Evolutionary conservation across 2,797 vertebrate genomes (phyloP).

Genomic region (Leptatherina wallacei): DNA sequence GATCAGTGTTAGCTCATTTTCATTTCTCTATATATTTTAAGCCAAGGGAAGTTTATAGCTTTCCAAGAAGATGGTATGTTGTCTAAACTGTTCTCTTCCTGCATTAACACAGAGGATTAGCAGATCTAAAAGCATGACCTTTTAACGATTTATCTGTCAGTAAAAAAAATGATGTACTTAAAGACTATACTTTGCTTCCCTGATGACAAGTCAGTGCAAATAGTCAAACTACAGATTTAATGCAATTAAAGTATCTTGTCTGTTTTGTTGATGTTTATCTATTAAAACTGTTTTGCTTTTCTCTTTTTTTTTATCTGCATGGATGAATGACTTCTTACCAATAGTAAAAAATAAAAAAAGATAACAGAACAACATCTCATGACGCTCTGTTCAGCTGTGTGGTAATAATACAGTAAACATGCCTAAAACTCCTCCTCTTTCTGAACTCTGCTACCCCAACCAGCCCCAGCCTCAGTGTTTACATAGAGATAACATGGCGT

Average conservation of each 20-base stretch:
- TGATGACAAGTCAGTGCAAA: neutral
- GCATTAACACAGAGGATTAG: too few species aligned
- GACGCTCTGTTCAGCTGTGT: neutral
- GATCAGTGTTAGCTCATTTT: too few species aligned
- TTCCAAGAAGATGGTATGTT: too few species aligned
- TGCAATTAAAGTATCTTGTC: neutral
- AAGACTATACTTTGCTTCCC: neutral
- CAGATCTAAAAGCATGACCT: neutral
- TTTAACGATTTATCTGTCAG: neutral
- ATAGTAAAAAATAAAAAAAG: neutral
- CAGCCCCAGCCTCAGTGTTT: neutral
- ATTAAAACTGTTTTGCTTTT: neutral
- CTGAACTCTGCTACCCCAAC: conserved; percentile 27
- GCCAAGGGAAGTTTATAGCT: too few species aligned
- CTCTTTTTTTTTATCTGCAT: neutral
- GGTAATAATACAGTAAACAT: neutral
- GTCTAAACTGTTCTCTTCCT: too few species aligned
- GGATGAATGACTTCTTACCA: neutral
- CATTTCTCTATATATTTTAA: too few species aligned
- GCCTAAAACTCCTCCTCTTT: neutral
- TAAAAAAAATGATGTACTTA: neutral
- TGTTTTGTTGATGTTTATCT: neutral
- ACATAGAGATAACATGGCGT: conserved; percentile 13
- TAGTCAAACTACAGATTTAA: neutral
- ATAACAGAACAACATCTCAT: too few species aligned